Conservation (phyloP, 2,113 vertebrate species). For the Peromyscus polionotus region DNA sequence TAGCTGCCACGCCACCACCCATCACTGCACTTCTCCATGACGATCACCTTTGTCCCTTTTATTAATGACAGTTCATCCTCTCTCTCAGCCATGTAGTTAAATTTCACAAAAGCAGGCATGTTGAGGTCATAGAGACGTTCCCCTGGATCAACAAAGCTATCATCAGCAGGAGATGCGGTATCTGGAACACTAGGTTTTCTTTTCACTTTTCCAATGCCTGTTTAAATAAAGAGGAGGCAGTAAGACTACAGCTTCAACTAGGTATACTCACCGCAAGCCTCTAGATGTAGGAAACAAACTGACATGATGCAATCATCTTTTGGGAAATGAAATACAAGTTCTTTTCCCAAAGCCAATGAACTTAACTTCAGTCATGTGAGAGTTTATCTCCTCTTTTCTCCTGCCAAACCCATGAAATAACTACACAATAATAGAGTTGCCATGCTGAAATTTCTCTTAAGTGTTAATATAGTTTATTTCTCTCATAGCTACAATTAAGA, state of each 20-base stretch:
- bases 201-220: constrained; percentile 95
- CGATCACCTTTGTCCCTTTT: constrained; percentile 94
- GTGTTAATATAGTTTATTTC: constrained; percentile 11
- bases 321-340: constrained; percentile 28
- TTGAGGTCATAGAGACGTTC: constrained; percentile 95
- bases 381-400: constrained; percentile 56
- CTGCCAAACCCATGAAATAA: constrained; percentile 55
- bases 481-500: constrained; percentile 44
- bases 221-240: constrained; percentile 52
- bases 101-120: constrained; percentile 94
- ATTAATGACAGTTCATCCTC: constrained; percentile 95
- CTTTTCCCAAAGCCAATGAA: constrained; percentile 39
- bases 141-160: constrained; percentile 89
- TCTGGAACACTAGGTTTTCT: constrained; percentile 92
- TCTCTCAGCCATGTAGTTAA: constrained; percentile 94
- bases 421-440: constrained; percentile 18
- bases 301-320: not conserved
- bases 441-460: constrained; percentile 30
- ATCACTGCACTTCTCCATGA: constrained; percentile 97
- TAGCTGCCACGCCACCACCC: constrained; percentile 96
- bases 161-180: constrained; percentile 91
- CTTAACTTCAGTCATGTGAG: not conserved
- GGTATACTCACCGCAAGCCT: not conserved
- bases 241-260: constrained; percentile 38
- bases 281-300: constrained; percentile 21